These are phyloP conservation scores for Andrena bucephala DNA, from an alignment of 2,888 invertebrate genomes.

Conservation along the genomic window DNA sequence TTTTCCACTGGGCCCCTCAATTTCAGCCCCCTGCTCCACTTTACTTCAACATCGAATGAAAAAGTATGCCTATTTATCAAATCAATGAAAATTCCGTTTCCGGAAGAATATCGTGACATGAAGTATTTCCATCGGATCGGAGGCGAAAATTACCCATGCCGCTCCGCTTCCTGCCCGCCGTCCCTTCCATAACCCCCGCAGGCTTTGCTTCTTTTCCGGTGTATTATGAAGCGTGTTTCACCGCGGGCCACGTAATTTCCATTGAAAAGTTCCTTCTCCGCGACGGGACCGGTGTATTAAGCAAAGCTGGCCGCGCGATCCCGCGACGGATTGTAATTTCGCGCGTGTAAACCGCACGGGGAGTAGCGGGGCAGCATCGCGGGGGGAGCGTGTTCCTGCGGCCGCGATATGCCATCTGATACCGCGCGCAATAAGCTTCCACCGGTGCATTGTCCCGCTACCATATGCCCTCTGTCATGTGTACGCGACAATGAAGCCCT, in stretches of 20 bases:
- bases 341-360: slow-evolving; percentile 38
- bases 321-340: slow-evolving; percentile 46
- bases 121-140: background rate
- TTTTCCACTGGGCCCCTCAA: too few species aligned
- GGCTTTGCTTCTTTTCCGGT: background rate
- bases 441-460: slow-evolving; percentile 47
- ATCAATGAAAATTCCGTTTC: too few species aligned
- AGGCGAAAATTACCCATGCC: slow-evolving; percentile 27
- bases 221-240: background rate
- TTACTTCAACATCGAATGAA: too few species aligned
- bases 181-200: too few species aligned
- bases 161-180: background rate
- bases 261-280: slow-evolving; percentile 30
- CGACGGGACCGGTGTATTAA: background rate
- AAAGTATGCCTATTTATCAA: too few species aligned
- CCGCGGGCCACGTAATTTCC: slow-evolving; percentile 19
- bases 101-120: too few species aligned
- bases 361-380: slow-evolving; percentile 10
- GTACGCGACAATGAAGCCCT: slow-evolving; percentile 55
- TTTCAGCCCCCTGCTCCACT: too few species aligned
- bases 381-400: slow-evolving; percentile 36
- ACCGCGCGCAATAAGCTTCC: slow-evolving; percentile 55
- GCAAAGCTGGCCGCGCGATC: background rate
- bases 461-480: slow-evolving; percentile 51
- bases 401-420: slow-evolving; percentile 52